Evolutionary conservation across 1,140 invertebrate species (phyloP).

Genomic region (Lepidurus couesii): DNA sequence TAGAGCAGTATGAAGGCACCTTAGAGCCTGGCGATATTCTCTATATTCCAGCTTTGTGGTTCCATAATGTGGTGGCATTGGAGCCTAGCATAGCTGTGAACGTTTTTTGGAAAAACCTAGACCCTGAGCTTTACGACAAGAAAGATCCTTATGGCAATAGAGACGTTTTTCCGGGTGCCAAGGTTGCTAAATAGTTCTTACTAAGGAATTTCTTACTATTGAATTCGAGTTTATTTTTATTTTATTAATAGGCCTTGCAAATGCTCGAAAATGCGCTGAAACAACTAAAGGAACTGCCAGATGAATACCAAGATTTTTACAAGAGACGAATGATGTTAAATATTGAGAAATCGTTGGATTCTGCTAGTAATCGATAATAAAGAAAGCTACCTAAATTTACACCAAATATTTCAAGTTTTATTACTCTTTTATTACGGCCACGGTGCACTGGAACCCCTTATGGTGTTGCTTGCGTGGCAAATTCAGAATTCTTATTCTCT

Average conservation of each 20-base stretch:
- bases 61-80: constrained; percentile 53
- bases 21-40: constrained; percentile 54
- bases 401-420: not conserved
- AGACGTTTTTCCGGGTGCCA: constrained; percentile 48
- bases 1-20: constrained; percentile 45
- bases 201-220: not conserved
- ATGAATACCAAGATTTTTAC: constrained; percentile 52
- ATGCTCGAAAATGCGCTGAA: constrained; percentile 50
- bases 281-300: constrained; percentile 48
- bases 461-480: not conserved
- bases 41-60: constrained; percentile 60
- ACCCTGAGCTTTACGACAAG: constrained; percentile 48
- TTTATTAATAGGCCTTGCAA: constrained; percentile 44
- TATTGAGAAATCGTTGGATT: constrained; percentile 23
- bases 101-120: constrained; percentile 56
- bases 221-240: constrained; percentile 16
- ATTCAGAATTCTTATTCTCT: too few relatives aligned
- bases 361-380: not conserved
- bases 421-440: too few relatives aligned
- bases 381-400: not conserved
- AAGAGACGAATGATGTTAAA: constrained; percentile 44
- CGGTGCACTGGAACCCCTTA: too few relatives aligned
- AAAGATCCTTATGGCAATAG: constrained; percentile 57
- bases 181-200: constrained; percentile 38
- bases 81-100: constrained; percentile 54